Conservation (phyloP, 2,888 invertebrate species). For the Parnassius apollo region DNA sequence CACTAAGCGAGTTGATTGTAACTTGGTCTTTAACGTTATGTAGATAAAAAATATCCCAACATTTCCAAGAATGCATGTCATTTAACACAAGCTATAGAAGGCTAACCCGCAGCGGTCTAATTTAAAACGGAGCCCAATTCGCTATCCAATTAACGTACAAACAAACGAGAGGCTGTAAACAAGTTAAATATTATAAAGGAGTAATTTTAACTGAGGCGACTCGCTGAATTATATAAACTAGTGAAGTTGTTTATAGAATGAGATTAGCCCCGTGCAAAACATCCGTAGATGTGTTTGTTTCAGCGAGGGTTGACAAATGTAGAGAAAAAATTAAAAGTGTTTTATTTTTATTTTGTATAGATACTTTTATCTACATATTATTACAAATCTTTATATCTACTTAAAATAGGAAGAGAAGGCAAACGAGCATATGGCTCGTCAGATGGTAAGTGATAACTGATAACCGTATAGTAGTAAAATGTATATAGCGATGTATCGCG, state of each 20-base stretch:
- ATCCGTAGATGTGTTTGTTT: conserved; percentile 3
- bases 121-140: conserved; percentile 11
- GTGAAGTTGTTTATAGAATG: conserved; percentile 13
- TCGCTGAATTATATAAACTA: conserved; percentile 13
- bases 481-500: too few relatives aligned
- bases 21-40: too few relatives aligned
- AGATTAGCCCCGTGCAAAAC: conserved; percentile 16
- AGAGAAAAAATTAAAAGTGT: too few relatives aligned
- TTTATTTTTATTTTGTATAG: too few relatives aligned
- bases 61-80: not conserved
- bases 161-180: conserved; percentile 1
- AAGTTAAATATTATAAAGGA: not conserved
- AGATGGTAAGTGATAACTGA: too few relatives aligned
- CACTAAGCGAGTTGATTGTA: too few relatives aligned
- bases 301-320: conserved; percentile 5
- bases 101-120: not conserved
- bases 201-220: conserved; percentile 1
- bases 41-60: not conserved
- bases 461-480: too few relatives aligned
- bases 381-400: too few relatives aligned
- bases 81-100: not conserved
- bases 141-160: conserved; percentile 6
- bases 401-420: too few relatives aligned
- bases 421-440: too few relatives aligned
- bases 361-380: too few relatives aligned